Base-by-base conservation (phyloP, 2,888 invertebrate genomes). In the Orthosia gothica region DNA sequence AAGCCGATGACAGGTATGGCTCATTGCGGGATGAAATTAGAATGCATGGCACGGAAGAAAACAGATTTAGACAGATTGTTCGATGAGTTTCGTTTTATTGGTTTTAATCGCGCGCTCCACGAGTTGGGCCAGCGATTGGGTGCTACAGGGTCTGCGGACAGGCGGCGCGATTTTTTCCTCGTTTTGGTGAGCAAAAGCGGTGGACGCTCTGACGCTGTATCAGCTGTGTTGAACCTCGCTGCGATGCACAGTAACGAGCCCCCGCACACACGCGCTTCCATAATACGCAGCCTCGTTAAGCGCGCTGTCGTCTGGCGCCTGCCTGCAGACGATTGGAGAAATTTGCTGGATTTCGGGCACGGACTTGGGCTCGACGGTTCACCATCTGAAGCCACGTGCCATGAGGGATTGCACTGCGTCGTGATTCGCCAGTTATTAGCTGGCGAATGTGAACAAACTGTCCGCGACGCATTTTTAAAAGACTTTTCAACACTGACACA, bases 171-270 rank as follows among this genome's bases (percentile, higher is more conserved):
- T 74, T 94, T 95, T 80, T 88, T 95, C 73, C 84, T 95, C 4
- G 95, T 95, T 5, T 88, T 95, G 54, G 91, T 95, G 0, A 95
- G 95, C 79, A 95, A 95, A 75, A 93, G 89, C 45, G 95, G 94
- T 5, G 92, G 93, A 0, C 88, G 90, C 49, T 79, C 78, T 4
- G 91, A 91, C 4, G 87, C 89, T 54, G 83, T 94, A 3, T 87
- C 89, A 16, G 84, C 88, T 32, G 72, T 95, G 47, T 71, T 95
- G 55, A 84, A 89, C 52, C 83, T 95, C 3, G 85, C 91, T n/a
- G 78, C 85, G 26, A 87, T 83, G 47, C 91, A 93, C 66, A 80
- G 69, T 23, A 95, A 95, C 65, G 95, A 95, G 71, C 91, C 94
- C 0, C 84, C 85, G 0, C 91, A 93, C 61, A 80, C 94, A 0